Percentiles rank a stretch among this genome's conserved stretches.
phyloP scores from a whole-genome alignment of 2,113 vertebrate species.

The Solea solea region DNA sequence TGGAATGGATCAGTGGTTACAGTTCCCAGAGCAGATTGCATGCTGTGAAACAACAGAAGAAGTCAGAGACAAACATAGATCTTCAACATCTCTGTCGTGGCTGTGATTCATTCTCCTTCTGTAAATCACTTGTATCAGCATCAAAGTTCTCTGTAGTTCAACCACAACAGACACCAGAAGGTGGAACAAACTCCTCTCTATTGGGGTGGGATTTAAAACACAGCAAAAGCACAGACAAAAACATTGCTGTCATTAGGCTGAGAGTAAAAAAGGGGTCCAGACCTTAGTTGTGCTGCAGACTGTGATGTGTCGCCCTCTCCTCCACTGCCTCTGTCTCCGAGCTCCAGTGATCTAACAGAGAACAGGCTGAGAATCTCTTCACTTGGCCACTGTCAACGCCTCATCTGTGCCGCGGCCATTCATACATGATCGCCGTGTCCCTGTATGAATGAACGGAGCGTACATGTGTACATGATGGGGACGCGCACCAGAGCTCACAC shows the following conservation, averaged over 20 bases:
- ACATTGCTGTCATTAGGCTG: background rate
- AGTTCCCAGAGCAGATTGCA: background rate
- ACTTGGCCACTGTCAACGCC: slow-evolving; percentile 9
- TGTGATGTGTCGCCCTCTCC: slow-evolving; percentile 20
- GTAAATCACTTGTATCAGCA: slow-evolving; percentile 11
- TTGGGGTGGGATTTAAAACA: background rate
- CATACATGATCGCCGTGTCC: background rate
- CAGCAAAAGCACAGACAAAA: background rate
- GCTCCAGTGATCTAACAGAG: slow-evolving; percentile 22
- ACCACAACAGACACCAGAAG: background rate
- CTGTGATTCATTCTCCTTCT: background rate
- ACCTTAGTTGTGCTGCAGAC: slow-evolving; percentile 51
- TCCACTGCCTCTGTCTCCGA: slow-evolving; percentile 18
- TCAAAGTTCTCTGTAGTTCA: slow-evolving; percentile 39
- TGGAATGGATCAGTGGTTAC: too few species aligned
- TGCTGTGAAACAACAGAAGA: background rate
- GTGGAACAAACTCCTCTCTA: slow-evolving; percentile 2
- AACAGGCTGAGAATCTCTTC: background rate
- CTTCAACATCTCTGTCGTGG: background rate
- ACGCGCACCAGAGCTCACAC: slow-evolving; percentile 16
- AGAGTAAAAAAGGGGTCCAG: slow-evolving; percentile 18
- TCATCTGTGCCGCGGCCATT: slow-evolving; percentile 13
- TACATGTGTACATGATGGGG: slow-evolving; percentile 39
- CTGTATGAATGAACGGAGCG: slow-evolving; percentile 14
- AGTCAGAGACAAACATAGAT: background rate